phyloP scores from a whole-genome alignment of 2,797 vertebrate species.

The Eulemur coronatus region DNA sequence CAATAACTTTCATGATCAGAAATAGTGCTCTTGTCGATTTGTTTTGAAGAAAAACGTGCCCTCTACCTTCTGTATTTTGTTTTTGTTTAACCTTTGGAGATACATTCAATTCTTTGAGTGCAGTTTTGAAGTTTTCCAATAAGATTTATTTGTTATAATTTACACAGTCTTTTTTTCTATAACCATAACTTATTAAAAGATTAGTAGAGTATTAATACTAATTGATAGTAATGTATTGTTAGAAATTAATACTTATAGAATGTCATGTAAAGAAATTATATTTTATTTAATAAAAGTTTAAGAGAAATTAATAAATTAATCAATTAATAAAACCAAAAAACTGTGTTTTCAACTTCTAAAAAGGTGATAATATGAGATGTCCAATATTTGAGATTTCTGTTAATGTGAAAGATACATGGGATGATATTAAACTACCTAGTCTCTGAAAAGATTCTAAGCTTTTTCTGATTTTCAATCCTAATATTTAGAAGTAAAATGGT shows the following conservation, averaged over 20 bases:
- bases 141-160: background rate
- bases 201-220: background rate
- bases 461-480: conserved; percentile 47
- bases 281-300: conserved; percentile 19
- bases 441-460: conserved; percentile 4
- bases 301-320: conserved; percentile 7
- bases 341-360: background rate
- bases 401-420: background rate
- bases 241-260: background rate
- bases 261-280: background rate
- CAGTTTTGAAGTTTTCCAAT: conserved; percentile 35
- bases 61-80: background rate
- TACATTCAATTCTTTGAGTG: conserved; percentile 38
- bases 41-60: background rate
- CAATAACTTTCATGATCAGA: background rate
- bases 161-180: background rate
- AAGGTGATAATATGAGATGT: background rate
- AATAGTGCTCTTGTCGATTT: conserved; percentile 33
- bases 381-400: background rate
- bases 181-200: background rate
- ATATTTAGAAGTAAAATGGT: conserved; percentile 16
- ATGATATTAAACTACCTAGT: conserved; percentile 20
- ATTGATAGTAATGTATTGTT: conserved; percentile 5
- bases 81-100: conserved; percentile 3
- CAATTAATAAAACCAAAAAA: conserved; percentile 5